These are phyloP conservation scores for Pteronura brasiliensis DNA, from an alignment of 2,113 vertebrate species.

Conservation along the genomic window DNA sequence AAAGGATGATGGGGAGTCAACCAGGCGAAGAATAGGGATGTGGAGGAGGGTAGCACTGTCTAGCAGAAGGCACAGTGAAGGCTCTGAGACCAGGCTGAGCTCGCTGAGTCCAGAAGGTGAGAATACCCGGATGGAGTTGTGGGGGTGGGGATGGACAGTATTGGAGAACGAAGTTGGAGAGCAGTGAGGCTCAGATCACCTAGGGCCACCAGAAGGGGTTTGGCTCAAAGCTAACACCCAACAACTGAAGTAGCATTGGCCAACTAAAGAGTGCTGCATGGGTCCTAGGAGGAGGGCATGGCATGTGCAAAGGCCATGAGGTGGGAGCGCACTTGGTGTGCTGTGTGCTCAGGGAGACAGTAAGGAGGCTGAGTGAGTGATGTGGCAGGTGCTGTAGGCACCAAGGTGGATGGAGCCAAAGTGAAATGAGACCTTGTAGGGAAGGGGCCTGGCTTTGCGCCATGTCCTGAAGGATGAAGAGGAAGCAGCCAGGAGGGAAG, in stretches of 20 bases:
- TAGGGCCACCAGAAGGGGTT: background rate
- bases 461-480: background rate
- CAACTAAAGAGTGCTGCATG: background rate
- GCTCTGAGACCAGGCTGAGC: background rate
- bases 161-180: background rate
- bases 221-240: background rate
- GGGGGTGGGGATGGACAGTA: no score
- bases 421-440: background rate
- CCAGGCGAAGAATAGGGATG: background rate
- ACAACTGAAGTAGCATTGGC: background rate
- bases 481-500: background rate
- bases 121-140: background rate
- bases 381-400: background rate
- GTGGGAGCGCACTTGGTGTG: background rate
- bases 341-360: background rate
- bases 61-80: background rate
- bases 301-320: background rate
- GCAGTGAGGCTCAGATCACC: background rate
- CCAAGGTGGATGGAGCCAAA: background rate
- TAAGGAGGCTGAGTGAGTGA: background rate
- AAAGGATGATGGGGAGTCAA: background rate
- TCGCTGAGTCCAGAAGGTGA: background rate
- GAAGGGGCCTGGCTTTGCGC: background rate
- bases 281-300: background rate
- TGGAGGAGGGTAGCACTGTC: background rate